These are phyloP conservation scores for Eulemur macaco DNA, from an alignment of 2,113 vertebrate genomes.

Conservation along the genomic window DNA sequence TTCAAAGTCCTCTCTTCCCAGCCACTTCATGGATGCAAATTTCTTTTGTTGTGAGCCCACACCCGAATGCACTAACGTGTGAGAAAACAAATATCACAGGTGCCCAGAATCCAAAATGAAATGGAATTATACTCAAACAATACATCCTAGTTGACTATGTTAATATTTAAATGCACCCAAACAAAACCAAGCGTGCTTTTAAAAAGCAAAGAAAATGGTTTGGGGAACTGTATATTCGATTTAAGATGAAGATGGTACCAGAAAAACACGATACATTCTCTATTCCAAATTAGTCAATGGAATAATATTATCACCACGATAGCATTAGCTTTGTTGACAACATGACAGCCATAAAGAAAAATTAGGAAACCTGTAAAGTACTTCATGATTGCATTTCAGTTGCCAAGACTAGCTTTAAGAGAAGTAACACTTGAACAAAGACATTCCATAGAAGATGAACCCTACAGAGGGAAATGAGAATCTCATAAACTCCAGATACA, in stretches of 20 bases:
- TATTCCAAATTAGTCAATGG: slow-evolving; percentile 46
- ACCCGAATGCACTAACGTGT: slow-evolving; percentile 59
- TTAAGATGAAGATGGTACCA: background rate
- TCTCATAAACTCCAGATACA: background rate
- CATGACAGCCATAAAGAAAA: background rate
- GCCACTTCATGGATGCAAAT: slow-evolving; percentile 61
- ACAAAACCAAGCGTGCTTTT: slow-evolving; percentile 68
- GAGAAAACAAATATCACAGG: slow-evolving; percentile 53
- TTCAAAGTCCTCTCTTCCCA: background rate
- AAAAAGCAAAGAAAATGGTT: background rate
- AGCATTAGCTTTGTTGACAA: background rate
- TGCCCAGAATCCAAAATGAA: slow-evolving; percentile 52
- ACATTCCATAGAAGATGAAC: background rate
- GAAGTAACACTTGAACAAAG: background rate
- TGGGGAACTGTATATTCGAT: background rate
- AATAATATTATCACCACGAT: background rate
- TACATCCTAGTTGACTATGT: slow-evolving; percentile 36
- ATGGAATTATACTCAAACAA: slow-evolving; percentile 64
- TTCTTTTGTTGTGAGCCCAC: slow-evolving; percentile 52
- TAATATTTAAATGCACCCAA: slow-evolving; percentile 67
- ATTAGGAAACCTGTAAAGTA: background rate
- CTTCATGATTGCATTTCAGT: background rate
- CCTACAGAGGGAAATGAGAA: background rate
- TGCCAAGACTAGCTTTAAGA: background rate
- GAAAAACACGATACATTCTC: slow-evolving; percentile 12